A percentile compares a stretch with the other conserved stretches of the same genome.
phyloP scores from a whole-genome alignment of 2,113 vertebrate species.

The Cathartes aura region DNA sequence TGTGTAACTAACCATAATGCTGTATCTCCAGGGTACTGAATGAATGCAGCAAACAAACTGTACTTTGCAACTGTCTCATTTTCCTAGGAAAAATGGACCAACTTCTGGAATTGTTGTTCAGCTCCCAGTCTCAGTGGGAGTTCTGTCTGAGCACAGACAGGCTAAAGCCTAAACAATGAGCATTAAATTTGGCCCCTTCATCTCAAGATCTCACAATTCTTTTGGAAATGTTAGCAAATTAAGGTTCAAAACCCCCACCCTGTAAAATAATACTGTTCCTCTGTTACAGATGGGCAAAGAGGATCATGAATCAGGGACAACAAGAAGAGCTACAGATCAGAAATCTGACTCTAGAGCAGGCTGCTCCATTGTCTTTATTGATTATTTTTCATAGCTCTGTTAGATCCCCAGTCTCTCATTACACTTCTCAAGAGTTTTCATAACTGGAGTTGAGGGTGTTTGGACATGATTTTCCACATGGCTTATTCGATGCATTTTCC shows the following conservation, averaged over 20 bases:
- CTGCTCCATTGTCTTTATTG: background rate
- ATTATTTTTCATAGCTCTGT: background rate
- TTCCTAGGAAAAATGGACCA: constrained; percentile 60
- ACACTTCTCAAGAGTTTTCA: background rate
- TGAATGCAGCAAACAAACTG: constrained; percentile 12
- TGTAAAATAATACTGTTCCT: background rate
- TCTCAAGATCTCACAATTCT: constrained; percentile 50
- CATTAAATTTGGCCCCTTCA: constrained; percentile 36
- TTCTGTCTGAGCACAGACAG: constrained; percentile 35
- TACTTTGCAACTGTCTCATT: constrained; percentile 53
- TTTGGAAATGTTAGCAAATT: constrained; percentile 57
- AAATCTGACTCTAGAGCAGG: background rate
- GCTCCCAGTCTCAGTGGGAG: constrained; percentile 51
- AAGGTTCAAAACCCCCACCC: constrained; percentile 1
- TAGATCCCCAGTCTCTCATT: background rate
- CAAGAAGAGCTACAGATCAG: background rate
- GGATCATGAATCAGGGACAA: background rate
- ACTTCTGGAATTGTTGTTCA: constrained; percentile 46
- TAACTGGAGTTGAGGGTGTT: background rate
- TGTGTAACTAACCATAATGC: constrained; percentile 46
- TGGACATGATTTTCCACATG: background rate
- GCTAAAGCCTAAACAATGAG: constrained; percentile 41
- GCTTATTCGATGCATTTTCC: constrained; percentile 8
- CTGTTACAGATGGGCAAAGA: background rate
- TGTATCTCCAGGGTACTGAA: constrained; percentile 32